phyloP scores from a whole-genome alignment of 2,113 vertebrate genomes.

The Xenotilapia caudafasciata region DNA sequence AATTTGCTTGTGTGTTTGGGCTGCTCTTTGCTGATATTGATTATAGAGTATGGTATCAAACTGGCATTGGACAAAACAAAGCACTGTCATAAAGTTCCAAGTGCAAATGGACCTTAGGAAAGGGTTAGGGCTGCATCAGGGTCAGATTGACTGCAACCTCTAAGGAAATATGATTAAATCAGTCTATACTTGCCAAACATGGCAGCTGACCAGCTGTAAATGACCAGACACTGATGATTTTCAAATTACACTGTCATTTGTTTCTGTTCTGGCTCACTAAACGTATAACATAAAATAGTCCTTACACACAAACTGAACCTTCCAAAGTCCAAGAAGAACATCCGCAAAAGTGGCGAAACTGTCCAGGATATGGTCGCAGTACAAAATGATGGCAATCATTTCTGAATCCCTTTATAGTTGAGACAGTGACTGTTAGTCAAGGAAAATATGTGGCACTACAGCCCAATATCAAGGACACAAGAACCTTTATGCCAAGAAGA shows the following conservation, averaged over 20 bases:
- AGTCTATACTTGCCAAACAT: background rate
- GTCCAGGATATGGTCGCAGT: background rate
- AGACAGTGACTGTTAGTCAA: background rate
- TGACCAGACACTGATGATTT: background rate
- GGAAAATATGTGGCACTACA: background rate
- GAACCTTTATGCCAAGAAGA: background rate
- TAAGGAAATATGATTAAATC: background rate
- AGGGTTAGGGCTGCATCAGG: background rate
- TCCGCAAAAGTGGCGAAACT: background rate
- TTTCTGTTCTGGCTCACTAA: background rate
- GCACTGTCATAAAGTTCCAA: background rate
- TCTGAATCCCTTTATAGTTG: background rate
- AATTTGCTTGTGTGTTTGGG: background rate
- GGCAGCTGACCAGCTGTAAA: background rate
- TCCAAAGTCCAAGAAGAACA: background rate
- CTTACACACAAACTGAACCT: background rate
- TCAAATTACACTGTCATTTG: background rate
- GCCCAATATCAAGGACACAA: background rate
- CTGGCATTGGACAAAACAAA: background rate
- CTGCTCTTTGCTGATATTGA: background rate
- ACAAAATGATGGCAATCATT: background rate
- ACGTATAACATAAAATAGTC: background rate
- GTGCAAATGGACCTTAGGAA: background rate
- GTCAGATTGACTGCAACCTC: background rate
- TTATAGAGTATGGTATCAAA: background rate